These are phyloP conservation scores for Lasioglossum lativentre DNA, from an alignment of 2,888 invertebrate species.

Conservation along the genomic window DNA sequence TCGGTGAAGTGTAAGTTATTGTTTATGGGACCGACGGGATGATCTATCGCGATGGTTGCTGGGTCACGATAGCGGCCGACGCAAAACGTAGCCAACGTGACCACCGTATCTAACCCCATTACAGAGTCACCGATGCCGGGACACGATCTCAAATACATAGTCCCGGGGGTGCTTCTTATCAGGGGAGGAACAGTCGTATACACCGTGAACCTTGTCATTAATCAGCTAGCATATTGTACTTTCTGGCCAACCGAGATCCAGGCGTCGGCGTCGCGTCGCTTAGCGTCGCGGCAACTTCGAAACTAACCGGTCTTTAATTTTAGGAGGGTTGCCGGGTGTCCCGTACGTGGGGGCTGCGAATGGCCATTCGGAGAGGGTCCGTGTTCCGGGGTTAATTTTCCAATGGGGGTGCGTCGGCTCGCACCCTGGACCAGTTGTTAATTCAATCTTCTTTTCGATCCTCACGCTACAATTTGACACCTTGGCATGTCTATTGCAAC, in stretches of 20 bases:
- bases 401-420: not conserved
- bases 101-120: conserved; percentile 79
- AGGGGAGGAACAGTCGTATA: conserved; percentile 76
- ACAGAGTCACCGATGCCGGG: conserved; percentile 80
- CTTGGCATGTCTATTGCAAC: not conserved
- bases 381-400: not conserved
- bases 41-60: conserved; percentile 81
- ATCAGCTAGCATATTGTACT: conserved; percentile 70
- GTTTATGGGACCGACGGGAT: conserved; percentile 80
- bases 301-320: conserved; percentile 30
- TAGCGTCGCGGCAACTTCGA: conserved; percentile 17
- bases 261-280: not conserved
- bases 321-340: not conserved
- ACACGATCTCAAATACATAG: conserved; percentile 80
- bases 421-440: not conserved
- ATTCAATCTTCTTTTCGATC: not conserved
- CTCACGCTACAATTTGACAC: not conserved
- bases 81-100: conserved; percentile 60
- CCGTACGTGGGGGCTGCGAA: not conserved
- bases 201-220: conserved; percentile 73
- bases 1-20: conserved; percentile 80
- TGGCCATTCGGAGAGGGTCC: not conserved
- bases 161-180: conserved; percentile 76
- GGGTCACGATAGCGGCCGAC: conserved; percentile 76
- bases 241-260: conserved; percentile 25